phyloP scores from a whole-genome alignment of 2,113 vertebrate genomes.

The Brevimyrus niger region DNA sequence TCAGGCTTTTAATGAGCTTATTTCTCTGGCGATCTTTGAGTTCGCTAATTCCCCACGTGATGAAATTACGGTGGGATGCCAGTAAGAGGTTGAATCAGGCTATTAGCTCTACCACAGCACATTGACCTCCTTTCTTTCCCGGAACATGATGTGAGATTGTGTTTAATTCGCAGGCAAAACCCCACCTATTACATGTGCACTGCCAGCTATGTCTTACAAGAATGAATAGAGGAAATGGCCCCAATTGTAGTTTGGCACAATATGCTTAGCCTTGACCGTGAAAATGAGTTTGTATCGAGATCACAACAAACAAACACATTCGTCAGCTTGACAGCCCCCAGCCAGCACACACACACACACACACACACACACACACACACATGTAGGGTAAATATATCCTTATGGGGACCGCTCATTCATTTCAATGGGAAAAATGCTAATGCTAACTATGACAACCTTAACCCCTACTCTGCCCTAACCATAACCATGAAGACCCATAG shows the following conservation, averaged over 20 bases:
- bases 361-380: no score
- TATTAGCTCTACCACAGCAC: not conserved
- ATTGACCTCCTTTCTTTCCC: not conserved
- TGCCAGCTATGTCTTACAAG: not conserved
- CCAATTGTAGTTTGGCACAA: not conserved
- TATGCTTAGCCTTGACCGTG: not conserved
- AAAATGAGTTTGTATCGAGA: not conserved
- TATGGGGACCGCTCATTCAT: no score
- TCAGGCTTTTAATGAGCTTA: not conserved
- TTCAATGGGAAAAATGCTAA: no score
- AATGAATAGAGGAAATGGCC: not conserved
- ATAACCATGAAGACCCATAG: no score
- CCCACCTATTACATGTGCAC: not conserved
- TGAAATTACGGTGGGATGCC: not conserved
- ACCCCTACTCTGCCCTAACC: no score
- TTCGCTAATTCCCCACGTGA: not conserved
- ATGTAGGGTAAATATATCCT: no score
- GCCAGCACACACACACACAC: no score
- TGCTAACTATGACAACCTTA: no score
- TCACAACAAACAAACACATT: not conserved
- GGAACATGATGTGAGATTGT: not conserved
- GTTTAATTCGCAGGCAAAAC: not conserved
- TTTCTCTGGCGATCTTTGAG: not conserved
- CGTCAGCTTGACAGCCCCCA: no score
- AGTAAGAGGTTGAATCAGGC: not conserved